A percentile compares a stretch with the other conserved stretches of the same genome.
These are phyloP conservation scores for Saxicola maurus DNA, from an alignment of 2,797 vertebrate genomes.

Conservation along the genomic window DNA sequence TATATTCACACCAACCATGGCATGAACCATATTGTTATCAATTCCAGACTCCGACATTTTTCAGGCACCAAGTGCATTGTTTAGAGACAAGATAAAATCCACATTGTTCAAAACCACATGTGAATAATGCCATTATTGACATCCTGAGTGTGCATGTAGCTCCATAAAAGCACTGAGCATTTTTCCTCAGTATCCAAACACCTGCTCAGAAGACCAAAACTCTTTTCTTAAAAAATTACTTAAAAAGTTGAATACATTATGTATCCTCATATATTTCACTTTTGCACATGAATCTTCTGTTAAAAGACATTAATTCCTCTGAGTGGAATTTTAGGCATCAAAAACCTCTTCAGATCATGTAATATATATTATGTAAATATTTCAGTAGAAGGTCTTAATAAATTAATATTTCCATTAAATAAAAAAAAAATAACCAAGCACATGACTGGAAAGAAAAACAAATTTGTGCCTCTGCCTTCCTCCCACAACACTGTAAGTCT, in stretches of 20 bases:
- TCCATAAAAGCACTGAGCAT: not conserved
- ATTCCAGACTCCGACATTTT: not conserved
- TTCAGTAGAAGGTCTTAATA: not conserved
- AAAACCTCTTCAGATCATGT: not conserved
- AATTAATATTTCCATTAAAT: not conserved
- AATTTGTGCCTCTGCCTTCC: not conserved
- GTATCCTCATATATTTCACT: not conserved
- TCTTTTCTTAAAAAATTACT: not conserved
- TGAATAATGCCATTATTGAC: not conserved
- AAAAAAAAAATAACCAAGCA: rapidly evolving
- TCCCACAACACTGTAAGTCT: not conserved
- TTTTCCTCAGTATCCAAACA: not conserved
- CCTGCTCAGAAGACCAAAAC: not conserved
- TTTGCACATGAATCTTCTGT: not conserved
- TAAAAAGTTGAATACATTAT: not conserved
- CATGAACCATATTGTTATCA: not conserved
- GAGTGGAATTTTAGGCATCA: not conserved
- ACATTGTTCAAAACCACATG: not conserved
- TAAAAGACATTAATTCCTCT: not conserved
- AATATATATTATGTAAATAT: not conserved
- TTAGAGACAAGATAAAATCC: not conserved
- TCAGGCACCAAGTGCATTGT: not conserved
- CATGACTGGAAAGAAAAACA: not conserved
- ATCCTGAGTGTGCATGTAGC: not conserved
- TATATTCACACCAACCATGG: not conserved